A percentile compares a stretch with the other conserved stretches of the same genome.
Evolutionary conservation across 1,140 invertebrate species (phyloP).

Genomic region (Drosophila tristis): DNA sequence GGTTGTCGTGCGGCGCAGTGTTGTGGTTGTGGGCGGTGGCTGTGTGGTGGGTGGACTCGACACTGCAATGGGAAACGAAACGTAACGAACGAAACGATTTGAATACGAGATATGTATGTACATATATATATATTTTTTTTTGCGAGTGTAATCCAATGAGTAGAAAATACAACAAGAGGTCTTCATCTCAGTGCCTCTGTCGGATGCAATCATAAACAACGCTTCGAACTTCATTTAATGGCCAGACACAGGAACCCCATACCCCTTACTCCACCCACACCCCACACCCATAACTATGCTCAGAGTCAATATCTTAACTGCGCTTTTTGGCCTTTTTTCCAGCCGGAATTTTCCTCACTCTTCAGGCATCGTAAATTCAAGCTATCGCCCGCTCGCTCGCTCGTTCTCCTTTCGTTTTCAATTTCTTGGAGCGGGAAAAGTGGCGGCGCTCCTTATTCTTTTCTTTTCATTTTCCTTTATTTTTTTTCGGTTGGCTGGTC

Average conservation of each 20-base stretch:
- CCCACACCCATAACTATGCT: not conserved
- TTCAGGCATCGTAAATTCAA: conserved; percentile 36
- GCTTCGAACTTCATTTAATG: conserved; percentile 6
- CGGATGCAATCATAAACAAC: not conserved
- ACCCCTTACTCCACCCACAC: not conserved
- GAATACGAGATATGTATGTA: not conserved
- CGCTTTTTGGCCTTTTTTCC: conserved; percentile 1
- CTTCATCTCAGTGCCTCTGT: too few species aligned
- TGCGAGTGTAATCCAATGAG: not conserved
- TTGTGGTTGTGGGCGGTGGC: conserved; percentile 81
- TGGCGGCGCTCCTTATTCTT: not conserved
- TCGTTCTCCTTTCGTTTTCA: conserved; percentile 52
- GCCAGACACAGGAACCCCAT: too few species aligned
- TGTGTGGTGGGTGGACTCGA: conserved; percentile 82
- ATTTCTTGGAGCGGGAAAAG: conserved; percentile 35
- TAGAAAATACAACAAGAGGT: too few species aligned
- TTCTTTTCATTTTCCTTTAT: conserved; percentile 3
- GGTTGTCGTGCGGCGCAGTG: conserved; percentile 67
- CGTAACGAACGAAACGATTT: too few species aligned
- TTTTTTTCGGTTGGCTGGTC: conserved; percentile 1
- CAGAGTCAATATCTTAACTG: conserved; percentile 16
- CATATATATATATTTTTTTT: too few species aligned
- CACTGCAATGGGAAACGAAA: conserved; percentile 51
- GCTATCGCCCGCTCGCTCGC: conserved; percentile 11
- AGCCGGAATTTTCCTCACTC: conserved; percentile 9